These are phyloP conservation scores for Enteromius trimaculatus DNA, from an alignment of 2,797 vertebrate genomes.

Conservation along the genomic window DNA sequence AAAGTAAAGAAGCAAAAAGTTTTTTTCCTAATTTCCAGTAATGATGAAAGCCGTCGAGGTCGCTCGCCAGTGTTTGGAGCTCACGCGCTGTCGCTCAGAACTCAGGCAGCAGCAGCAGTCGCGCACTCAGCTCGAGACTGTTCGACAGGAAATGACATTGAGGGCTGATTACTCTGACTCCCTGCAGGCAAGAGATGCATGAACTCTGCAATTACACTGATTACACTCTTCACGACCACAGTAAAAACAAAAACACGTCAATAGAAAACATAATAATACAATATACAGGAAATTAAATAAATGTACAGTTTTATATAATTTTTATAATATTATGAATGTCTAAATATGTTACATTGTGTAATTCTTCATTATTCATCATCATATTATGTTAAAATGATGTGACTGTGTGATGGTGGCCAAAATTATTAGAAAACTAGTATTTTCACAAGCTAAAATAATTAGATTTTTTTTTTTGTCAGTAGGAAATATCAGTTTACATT, in stretches of 20 bases:
- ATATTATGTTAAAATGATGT: background rate
- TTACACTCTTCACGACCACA: conserved; percentile 63
- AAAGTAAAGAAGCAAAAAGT: background rate
- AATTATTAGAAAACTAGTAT: no score
- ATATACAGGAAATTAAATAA: background rate
- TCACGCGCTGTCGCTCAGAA: conserved; percentile 56
- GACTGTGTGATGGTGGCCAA: background rate
- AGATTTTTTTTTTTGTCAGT: no score
- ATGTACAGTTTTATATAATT: background rate
- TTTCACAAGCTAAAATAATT: no score
- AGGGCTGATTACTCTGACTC: conserved; percentile 78
- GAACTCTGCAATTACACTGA: conserved; percentile 75
- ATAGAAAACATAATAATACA: background rate
- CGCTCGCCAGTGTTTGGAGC: conserved; percentile 53
- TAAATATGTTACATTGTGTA: background rate
- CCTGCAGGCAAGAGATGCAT: conserved; percentile 76
- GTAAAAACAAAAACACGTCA: conserved; percentile 63
- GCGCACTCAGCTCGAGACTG: conserved; percentile 64
- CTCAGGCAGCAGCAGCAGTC: conserved; percentile 43
- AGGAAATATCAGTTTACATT: no score
- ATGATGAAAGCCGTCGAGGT: conserved; percentile 25
- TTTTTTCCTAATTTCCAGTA: conserved; percentile 53
- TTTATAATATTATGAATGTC: no score
- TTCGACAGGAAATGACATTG: conserved; percentile 81
- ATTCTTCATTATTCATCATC: background rate